Conservation (phyloP, 2,888 invertebrate species). For the Buathra laborator region DNA sequence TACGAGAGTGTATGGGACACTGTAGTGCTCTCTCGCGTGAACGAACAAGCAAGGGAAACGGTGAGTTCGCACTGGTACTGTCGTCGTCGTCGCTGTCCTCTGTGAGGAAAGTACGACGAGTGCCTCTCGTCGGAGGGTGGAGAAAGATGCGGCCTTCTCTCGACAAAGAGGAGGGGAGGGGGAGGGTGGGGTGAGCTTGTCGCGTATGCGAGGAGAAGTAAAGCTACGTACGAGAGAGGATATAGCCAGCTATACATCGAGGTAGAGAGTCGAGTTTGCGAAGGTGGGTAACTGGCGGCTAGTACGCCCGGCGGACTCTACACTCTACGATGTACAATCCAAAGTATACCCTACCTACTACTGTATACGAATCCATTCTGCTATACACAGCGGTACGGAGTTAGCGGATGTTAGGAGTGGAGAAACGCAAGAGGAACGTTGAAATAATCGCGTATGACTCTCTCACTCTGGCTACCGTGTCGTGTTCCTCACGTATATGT, state of each 20-base stretch:
- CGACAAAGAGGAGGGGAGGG: constrained; percentile 43
- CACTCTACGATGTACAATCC: constrained; percentile 16
- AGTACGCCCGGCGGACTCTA: constrained; percentile 36
- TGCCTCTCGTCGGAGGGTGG: constrained; percentile 21
- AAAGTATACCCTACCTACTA: constrained; percentile 12
- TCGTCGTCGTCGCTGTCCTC: constrained; percentile 23
- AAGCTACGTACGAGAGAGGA: constrained; percentile 5
- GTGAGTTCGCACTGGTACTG: constrained; percentile 23
- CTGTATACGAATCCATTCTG: constrained; percentile 20
- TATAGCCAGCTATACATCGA: constrained; percentile 15
- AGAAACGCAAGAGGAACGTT: constrained; percentile 21
- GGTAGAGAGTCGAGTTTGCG: constrained; percentile 31
- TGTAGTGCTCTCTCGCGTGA: constrained; percentile 41
- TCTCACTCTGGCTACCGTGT: not conserved
- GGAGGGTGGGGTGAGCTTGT: constrained; percentile 41
- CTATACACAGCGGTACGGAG: constrained; percentile 24
- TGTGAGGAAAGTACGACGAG: constrained; percentile 44
- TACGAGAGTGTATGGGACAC: constrained; percentile 6
- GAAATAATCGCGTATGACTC: constrained; percentile 6
- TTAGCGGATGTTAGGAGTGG: constrained; percentile 41
- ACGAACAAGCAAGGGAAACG: constrained; percentile 35
- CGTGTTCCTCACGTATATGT: not conserved
- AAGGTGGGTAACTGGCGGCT: constrained; percentile 49
- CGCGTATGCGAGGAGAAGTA: constrained; percentile 27
- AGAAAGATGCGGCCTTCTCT: constrained; percentile 49